Base-by-base conservation (phyloP, 92 coral and sea anemone genomes). In the Plumapathes pennacea region DNA sequence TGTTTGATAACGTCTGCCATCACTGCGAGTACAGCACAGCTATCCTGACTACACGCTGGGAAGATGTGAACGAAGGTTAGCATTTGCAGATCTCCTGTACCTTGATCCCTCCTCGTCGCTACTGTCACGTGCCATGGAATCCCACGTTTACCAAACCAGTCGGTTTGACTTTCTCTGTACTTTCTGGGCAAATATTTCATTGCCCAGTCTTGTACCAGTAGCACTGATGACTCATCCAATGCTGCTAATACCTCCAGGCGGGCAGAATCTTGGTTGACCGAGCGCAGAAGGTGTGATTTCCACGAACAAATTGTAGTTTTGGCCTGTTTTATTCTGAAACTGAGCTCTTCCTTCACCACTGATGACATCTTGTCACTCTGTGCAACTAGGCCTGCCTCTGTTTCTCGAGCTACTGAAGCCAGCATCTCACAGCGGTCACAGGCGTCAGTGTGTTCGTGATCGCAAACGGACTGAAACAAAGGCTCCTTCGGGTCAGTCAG, bases 401-500 rank as follows among this genome's bases (percentile, higher is more conserved):
- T 73, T 45, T 64, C 81, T 64, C 27, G 46, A 32, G 53, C 54
- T 30, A 56, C 57, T 21, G 80, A 50, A 28, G 59, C 45, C 34
- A 72, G 62, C 72, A 50, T 62, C 41, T 75, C 64, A 52, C 76
- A 75, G 31, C 50, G 68, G 51, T 55, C 75, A 54, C 82, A 66
- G 10, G 49, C 52, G 28, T 63, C 60, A 47, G 62, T 38, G 64
- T 79, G 85, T 34, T 62, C 69, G 40, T 79, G 85, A 29, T 62
- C 85, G 40, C 85, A 79, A 44, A 26, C 57, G 45, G 65, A 46
- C 67, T 71, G 80, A 46, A 61, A 78, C 40, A 57, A 71, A 42
- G 64, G 33, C 37, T 70, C 85, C 57, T 78, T 62, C 31, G 80
- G 80, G 48, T 78, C 78, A 62, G 67, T 71, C 40, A 78, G 48